Conservation (phyloP, 92 coral and sea anemone species). For the Phenganax stokvisi region DNA sequence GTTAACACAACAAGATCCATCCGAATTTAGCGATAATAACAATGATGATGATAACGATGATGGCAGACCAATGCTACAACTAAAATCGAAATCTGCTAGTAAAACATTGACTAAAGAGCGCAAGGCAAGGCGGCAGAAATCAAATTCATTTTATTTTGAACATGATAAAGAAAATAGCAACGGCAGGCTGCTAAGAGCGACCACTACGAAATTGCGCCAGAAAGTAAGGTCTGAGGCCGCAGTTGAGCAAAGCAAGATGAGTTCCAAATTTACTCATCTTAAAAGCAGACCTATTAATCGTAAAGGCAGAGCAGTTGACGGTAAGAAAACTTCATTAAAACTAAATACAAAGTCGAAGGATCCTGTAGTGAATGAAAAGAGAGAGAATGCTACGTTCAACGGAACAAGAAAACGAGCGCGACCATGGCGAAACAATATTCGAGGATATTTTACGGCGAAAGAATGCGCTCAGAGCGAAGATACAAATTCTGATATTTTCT, state of each 20-base stretch:
- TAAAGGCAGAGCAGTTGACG: neutral
- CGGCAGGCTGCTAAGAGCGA: neutral
- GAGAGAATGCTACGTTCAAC: neutral
- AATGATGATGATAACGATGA: neutral
- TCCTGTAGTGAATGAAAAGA: neutral
- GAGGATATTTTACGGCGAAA: neutral
- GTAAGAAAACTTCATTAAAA: neutral
- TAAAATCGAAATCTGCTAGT: neutral
- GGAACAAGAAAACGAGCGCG: slow-evolving; percentile 4
- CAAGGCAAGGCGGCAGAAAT: neutral
- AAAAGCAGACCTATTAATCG: slow-evolving; percentile 4
- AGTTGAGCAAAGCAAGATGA: neutral
- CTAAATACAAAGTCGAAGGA: neutral
- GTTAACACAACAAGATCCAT: neutral
- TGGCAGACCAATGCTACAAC: neutral
- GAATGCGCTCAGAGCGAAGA: neutral
- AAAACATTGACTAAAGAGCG: neutral
- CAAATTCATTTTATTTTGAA: neutral
- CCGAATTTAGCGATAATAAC: neutral
- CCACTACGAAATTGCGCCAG: neutral
- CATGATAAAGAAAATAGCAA: neutral
- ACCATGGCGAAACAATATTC: neutral
- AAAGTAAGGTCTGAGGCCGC: neutral
- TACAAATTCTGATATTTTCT: neutral
- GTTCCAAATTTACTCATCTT: neutral